Evolutionary conservation across 2,888 invertebrate species (phyloP), one percentile per base, ranked within the genome.

Genomic region (Noctua fimbriata): DNA sequence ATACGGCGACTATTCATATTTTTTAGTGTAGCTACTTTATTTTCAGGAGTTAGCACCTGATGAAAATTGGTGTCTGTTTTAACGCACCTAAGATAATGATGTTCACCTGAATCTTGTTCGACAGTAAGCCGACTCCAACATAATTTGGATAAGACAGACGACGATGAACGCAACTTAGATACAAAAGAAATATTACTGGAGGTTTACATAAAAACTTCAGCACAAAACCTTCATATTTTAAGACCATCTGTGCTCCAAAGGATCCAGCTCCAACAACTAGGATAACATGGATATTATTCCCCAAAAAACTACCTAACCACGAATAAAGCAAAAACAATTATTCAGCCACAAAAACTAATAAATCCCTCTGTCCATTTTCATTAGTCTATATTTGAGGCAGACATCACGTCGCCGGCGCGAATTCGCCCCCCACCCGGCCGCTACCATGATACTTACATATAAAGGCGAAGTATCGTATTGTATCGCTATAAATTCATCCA

Each of bases 321-420:
- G 16, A 49, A 73, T 52, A 73, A 63, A 60, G 83, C 52, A 69
- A 86, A 86, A 85, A 84, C 73, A 28, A 65, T 28, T 55, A 52
- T 74, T 69, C 28, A 12, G 47, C 18, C 44, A 12, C 24, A 47
- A 70, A 73, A 79, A 69, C 47, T 75, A 78, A 78, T 76, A 49
- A 79, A 76, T 76, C 76, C 73, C 44, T 66, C 66, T 82, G 81
- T 76, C 70, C 52, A 55, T 86, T 78, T 84, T 82, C 77, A 89
- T 88, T 91, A 92, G 87, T 92, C 93, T 93, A 71, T 69, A 79
- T 87, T 81, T 75, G 73, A 74, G 73, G 87, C 90, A 93, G 93
- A 93, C 93, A 91, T 89, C 91, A 90, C 91, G 93, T 91, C 93
- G 93, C 93, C 93, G 70, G 82, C 84, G 91, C 85, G 92, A 89